Percentiles rank a stretch among this genome's conserved stretches.
phyloP scores from a whole-genome alignment of 2,888 invertebrate genomes.

The Tetanocera ferruginea region DNA sequence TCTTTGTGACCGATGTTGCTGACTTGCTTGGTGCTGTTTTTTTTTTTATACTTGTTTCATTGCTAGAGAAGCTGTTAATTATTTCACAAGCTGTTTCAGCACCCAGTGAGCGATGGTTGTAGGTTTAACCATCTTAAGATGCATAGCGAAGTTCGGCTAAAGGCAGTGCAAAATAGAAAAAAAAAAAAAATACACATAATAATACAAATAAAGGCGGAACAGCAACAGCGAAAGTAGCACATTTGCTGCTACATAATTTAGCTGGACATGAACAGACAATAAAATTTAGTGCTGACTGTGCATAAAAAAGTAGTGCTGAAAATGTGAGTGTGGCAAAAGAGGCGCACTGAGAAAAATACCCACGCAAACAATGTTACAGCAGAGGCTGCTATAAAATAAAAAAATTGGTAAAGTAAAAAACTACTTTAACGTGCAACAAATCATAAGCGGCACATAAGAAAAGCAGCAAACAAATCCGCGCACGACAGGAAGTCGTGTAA shows the following conservation, averaged over 20 bases:
- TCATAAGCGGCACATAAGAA: slow-evolving; percentile 6
- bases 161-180: too few relatives aligned
- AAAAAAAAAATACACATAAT: too few relatives aligned
- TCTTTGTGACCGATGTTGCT: background rate
- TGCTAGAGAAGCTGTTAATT: slow-evolving; percentile 31
- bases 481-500: slow-evolving; percentile 7
- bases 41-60: background rate
- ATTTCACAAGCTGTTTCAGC: slow-evolving; percentile 18
- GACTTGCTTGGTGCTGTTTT: background rate
- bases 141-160: background rate
- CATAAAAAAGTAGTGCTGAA: slow-evolving; percentile 59
- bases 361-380: background rate
- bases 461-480: background rate
- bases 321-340: slow-evolving; percentile 2
- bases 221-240: background rate
- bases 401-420: background rate
- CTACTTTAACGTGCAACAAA: background rate
- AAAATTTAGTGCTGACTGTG: slow-evolving; percentile 69
- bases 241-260: slow-evolving; percentile 63
- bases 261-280: slow-evolving; percentile 68
- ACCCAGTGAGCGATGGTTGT: background rate
- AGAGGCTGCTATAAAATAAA: background rate
- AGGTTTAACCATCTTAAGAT: background rate
- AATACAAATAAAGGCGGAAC: too few relatives aligned
- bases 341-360: background rate